Evolutionary conservation across 2,888 invertebrate genomes (phyloP).

Genomic region (Stegana nigrithorax): DNA sequence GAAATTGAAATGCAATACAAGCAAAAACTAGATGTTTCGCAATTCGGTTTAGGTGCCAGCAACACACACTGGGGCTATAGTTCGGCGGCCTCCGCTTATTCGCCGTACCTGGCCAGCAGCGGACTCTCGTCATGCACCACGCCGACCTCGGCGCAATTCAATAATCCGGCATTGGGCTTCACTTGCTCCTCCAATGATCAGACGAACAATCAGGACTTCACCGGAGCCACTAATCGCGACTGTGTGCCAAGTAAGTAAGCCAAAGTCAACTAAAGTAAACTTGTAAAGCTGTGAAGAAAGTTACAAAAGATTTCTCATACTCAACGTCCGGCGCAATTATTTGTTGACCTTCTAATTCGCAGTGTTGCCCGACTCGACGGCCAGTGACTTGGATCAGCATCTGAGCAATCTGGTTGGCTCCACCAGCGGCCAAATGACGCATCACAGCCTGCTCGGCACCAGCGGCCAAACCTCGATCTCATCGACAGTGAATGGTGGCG

Average conservation of each 20-base stretch:
- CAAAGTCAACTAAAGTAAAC: neutral
- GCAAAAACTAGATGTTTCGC: conserved; percentile 78
- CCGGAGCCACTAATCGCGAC: conserved; percentile 72
- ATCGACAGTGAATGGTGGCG: conserved; percentile 63
- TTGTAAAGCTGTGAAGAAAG: neutral
- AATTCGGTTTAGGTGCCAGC: conserved; percentile 84
- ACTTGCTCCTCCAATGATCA: conserved; percentile 79
- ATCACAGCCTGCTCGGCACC: conserved; percentile 67
- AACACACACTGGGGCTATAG: conserved; percentile 92
- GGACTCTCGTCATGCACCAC: conserved; percentile 81
- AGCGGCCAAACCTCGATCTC: conserved; percentile 69
- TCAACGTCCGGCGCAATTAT: neutral
- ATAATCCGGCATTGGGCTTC: conserved; percentile 80
- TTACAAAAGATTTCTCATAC: neutral
- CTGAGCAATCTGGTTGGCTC: conserved; percentile 75
- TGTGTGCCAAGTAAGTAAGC: conserved; percentile 69
- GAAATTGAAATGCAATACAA: conserved; percentile 5
- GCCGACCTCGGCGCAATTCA: conserved; percentile 78
- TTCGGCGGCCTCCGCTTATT: conserved; percentile 85
- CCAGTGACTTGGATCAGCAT: conserved; percentile 80
- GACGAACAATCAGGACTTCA: conserved; percentile 72
- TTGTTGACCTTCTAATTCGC: conserved; percentile 37
- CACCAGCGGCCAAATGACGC: conserved; percentile 70
- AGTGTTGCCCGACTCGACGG: conserved; percentile 85
- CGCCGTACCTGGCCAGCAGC: conserved; percentile 81